Evolutionary conservation across 2,113 vertebrate genomes (phyloP), one percentile per base, ranked within the genome.

Genomic region (Gopherus flavomarginatus): DNA sequence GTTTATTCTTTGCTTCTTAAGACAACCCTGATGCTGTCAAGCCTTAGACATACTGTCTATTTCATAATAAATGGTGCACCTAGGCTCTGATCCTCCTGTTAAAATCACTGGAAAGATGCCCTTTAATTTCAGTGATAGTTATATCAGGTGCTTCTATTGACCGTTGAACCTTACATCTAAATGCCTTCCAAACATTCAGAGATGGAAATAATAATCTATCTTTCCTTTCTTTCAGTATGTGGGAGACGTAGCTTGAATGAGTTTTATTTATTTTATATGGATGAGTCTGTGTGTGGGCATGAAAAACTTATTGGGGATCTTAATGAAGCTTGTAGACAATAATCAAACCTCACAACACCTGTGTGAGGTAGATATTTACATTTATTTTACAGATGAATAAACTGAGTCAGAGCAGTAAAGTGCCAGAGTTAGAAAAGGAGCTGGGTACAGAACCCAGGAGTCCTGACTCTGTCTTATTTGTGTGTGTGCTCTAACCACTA

Each of bases 21-120:
- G 75, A 24, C 62, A 12, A 7, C 44, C n/a, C 53, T 83, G 5
- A 2, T 53, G 86, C 54, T 89, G 16, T 94, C 86, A n/a, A 49
- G 62, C 65, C 0, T 81, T 90, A 38, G 2, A 47, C 16, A 59
- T 86, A 44, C 87, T 85, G 62, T 83, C 50, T 50, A 10, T 82
- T 83, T 47, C 11, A 35, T n/a, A 0, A 0, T 65, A 31, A 6
- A 0, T 0, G 0, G 0, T 0, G 0, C 35, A 38, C 38, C 42
- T 26, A 38, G 69, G 38, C 2, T 77, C 22, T 77, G 56, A 44
- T 14, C n/a, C 42, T 78, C 21, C 29, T 13, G 21, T 17, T 52
- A 57, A 75, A 42, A 2, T 24, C 35, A 1, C 44, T 83, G 90
- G 85, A 56, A 31, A 19, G 0, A 0, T 2, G 1, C 35, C 69